Percentiles rank a stretch among this genome's conserved stretches.
Evolutionary conservation across 1,140 invertebrate genomes (phyloP).

Genomic region (Heterodera carotae): DNA sequence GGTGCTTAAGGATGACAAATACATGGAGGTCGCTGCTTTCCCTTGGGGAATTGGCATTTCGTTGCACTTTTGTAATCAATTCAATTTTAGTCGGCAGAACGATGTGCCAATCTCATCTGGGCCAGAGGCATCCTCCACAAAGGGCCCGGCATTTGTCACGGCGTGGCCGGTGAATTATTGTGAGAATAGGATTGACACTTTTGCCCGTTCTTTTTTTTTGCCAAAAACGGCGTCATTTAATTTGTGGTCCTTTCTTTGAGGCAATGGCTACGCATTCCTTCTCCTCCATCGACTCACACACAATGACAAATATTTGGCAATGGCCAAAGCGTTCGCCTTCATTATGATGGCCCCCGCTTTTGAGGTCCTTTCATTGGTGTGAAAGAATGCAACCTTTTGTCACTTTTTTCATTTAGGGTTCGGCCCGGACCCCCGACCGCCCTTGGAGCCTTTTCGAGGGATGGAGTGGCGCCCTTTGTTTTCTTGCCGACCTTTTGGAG

Average conservation of each 20-base stretch:
- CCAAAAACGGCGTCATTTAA: neutral
- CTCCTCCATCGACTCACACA: constrained; percentile 31
- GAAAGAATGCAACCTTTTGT: too few species aligned
- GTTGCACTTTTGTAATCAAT: constrained; percentile 2
- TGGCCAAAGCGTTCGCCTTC: constrained; percentile 74
- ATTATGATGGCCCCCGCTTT: constrained; percentile 71
- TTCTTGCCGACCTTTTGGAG: constrained; percentile 75
- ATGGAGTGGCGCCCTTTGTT: constrained; percentile 81
- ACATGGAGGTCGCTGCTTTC: constrained; percentile 70
- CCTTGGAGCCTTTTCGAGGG: constrained; percentile 84
- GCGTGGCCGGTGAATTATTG: constrained; percentile 26
- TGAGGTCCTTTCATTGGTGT: constrained; percentile 9
- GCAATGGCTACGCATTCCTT: constrained; percentile 38
- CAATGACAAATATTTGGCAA: constrained; percentile 29
- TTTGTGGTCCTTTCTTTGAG: neutral
- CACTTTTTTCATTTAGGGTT: constrained; percentile 32
- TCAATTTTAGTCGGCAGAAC: constrained; percentile 37
- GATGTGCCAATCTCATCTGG: constrained; percentile 54
- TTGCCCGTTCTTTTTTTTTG: too few species aligned
- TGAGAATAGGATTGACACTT: too few species aligned
- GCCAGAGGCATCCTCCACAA: constrained; percentile 38
- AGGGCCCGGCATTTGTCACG: constrained; percentile 44
- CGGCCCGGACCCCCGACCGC: constrained; percentile 74
- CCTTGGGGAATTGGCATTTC: neutral
- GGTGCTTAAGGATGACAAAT: constrained; percentile 75